These are phyloP conservation scores for Nesogale talazaci DNA, from an alignment of 2,113 vertebrate species.

Conservation along the genomic window DNA sequence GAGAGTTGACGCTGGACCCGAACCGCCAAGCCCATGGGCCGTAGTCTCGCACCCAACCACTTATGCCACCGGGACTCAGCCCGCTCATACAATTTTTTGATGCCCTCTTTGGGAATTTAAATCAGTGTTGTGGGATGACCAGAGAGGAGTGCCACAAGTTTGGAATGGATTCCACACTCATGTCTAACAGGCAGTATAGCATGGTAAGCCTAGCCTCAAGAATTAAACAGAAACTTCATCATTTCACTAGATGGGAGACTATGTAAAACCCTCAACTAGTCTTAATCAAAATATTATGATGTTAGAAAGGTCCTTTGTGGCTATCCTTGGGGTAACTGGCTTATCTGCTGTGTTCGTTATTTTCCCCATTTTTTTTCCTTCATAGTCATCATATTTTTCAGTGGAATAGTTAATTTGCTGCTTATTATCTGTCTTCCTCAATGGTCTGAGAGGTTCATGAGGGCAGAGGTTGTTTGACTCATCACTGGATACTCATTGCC, in stretches of 20 bases:
- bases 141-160: constrained; percentile 19
- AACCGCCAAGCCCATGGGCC: too few relatives aligned
- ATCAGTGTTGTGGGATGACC: constrained; percentile 8
- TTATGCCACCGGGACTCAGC: too few relatives aligned
- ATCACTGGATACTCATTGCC: constrained; percentile 7
- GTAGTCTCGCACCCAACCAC: too few relatives aligned
- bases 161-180: neutral
- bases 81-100: constrained; percentile 54
- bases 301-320: constrained; percentile 17
- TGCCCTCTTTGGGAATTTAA: constrained; percentile 42
- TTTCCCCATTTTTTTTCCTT: constrained; percentile 44
- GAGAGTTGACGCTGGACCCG: too few relatives aligned
- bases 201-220: neutral
- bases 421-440: constrained; percentile 36
- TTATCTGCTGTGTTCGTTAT: constrained; percentile 11
- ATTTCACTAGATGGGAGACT: constrained; percentile 43
- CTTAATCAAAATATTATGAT: constrained; percentile 55
- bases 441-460: constrained; percentile 14
- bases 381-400: constrained; percentile 35
- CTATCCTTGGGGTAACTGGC: constrained; percentile 35
- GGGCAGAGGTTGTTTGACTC: constrained; percentile 6
- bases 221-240: constrained; percentile 50
- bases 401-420: constrained; percentile 32
- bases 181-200: neutral
- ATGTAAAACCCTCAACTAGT: constrained; percentile 42